Evolutionary conservation across 2,113 vertebrate genomes (phyloP).

Genomic region (Muntiacus muntjak): DNA sequence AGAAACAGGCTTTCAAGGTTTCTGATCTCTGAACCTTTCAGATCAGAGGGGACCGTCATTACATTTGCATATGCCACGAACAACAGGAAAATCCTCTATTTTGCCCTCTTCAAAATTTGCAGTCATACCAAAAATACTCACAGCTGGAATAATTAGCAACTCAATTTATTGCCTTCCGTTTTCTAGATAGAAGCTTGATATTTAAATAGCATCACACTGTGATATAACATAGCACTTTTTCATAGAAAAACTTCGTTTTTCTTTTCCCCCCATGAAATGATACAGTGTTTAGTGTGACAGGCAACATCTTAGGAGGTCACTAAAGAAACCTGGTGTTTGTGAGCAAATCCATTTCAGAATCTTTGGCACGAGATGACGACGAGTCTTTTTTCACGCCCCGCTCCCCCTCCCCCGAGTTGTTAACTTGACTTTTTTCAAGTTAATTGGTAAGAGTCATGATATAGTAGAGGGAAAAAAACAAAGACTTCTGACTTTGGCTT

Average conservation of each 20-base stretch:
- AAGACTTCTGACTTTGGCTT: constrained; percentile 32
- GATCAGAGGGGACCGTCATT: background rate
- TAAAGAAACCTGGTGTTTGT: constrained; percentile 13
- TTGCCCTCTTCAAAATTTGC: constrained; percentile 56
- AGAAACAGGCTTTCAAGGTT: constrained; percentile 52
- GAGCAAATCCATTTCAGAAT: constrained; percentile 34
- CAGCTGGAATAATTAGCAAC: constrained; percentile 67
- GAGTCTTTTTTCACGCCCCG: background rate
- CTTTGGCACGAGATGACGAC: constrained; percentile 17
- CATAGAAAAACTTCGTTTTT: constrained; percentile 48
- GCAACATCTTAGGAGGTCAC: background rate
- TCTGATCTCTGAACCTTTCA: constrained; percentile 27
- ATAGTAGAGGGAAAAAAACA: background rate
- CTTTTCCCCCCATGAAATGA: background rate
- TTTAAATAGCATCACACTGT: constrained; percentile 68
- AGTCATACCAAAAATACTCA: constrained; percentile 61
- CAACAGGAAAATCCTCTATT: constrained; percentile 64
- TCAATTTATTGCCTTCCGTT: constrained; percentile 58
- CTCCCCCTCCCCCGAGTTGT: background rate
- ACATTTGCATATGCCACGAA: constrained; percentile 29
- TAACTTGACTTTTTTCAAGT: constrained; percentile 43
- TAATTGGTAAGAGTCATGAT: constrained; percentile 40
- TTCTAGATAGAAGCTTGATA: constrained; percentile 66
- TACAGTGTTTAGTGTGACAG: constrained; percentile 2
- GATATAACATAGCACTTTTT: constrained; percentile 63